Percentiles rank a stretch among this genome's conserved stretches.
Conservation (phyloP, 1,140 invertebrate species). For the Calliopsis andreniformis region DNA sequence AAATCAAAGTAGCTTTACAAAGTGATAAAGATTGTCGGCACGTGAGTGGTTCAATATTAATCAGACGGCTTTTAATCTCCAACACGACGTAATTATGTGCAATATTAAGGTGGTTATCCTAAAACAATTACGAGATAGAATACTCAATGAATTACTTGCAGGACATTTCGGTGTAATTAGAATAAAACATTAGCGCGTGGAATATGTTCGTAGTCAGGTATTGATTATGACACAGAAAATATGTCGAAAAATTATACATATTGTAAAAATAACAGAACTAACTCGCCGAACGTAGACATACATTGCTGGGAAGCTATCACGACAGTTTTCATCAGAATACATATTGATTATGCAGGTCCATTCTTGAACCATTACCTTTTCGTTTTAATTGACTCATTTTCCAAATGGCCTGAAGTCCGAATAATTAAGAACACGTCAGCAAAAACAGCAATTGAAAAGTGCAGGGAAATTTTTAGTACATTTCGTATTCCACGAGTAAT, state of each 20-base stretch:
- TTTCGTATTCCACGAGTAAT: not conserved
- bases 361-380: slow-evolving; percentile 72
- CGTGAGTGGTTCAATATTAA: too few relatives aligned
- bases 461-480: slow-evolving; percentile 20
- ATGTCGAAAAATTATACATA: slow-evolving; percentile 41
- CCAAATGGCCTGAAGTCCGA: slow-evolving; percentile 1
- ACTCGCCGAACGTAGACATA: not conserved
- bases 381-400: slow-evolving; percentile 75
- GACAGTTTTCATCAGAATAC: slow-evolving; percentile 62
- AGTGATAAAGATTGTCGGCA: too few relatives aligned
- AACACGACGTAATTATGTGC: too few relatives aligned
- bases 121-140: slow-evolving; percentile 46
- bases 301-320: not conserved
- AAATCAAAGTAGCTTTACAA: too few relatives aligned
- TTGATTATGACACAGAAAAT: slow-evolving; percentile 77
- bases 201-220: slow-evolving; percentile 78
- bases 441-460: slow-evolving; percentile 7
- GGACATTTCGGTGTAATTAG: slow-evolving; percentile 77
- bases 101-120: slow-evolving; percentile 79
- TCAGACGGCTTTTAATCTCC: too few relatives aligned
- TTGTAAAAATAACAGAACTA: slow-evolving; percentile 58
- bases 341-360: slow-evolving; percentile 81
- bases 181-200: slow-evolving; percentile 76
- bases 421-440: slow-evolving; percentile 8
- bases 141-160: slow-evolving; percentile 75